Percentiles rank a stretch among this genome's conserved stretches.
Evolutionary conservation across 64 coral and sea anemone species (phyloP).

Genomic region (Pachyseris speciosa): DNA sequence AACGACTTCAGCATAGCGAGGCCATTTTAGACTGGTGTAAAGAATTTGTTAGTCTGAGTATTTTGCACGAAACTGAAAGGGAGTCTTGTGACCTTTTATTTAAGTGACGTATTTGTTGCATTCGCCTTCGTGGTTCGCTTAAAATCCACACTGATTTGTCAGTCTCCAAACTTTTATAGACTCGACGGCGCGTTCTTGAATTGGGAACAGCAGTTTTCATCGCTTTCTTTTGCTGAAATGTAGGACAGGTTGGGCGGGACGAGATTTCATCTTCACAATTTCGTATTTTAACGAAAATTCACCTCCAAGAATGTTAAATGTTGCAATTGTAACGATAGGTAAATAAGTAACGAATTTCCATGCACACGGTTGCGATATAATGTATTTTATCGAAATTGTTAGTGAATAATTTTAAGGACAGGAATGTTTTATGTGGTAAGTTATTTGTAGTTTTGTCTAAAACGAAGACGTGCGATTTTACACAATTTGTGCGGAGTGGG

Average conservation of each 20-base stretch:
- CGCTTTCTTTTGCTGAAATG: too few relatives aligned
- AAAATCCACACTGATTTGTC: too few relatives aligned
- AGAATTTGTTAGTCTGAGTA: too few relatives aligned
- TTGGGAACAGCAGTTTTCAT: too few relatives aligned
- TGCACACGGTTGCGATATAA: conserved; percentile 18
- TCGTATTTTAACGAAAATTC: conserved; percentile 6
- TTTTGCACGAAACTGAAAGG: too few relatives aligned
- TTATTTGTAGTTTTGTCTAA: conserved; percentile 40
- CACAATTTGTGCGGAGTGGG: background rate
- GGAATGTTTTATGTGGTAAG: background rate
- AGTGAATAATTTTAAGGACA: conserved; percentile 37
- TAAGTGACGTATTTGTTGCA: too few relatives aligned
- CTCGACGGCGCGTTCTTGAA: too few relatives aligned
- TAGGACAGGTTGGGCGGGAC: background rate
- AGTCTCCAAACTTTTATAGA: too few relatives aligned
- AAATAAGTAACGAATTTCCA: conserved; percentile 6
- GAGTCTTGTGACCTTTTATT: too few relatives aligned
- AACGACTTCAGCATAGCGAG: too few relatives aligned
- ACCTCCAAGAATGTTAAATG: background rate
- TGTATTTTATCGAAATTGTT: conserved; percentile 50
- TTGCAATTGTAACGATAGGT: conserved; percentile 14
- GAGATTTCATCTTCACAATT: background rate
- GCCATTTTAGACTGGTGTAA: too few relatives aligned
- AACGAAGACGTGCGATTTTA: background rate
- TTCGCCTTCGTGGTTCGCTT: too few relatives aligned